These are phyloP conservation scores for Rhinogobio ventralis DNA, from an alignment of 2,797 vertebrate species.

Conservation along the genomic window DNA sequence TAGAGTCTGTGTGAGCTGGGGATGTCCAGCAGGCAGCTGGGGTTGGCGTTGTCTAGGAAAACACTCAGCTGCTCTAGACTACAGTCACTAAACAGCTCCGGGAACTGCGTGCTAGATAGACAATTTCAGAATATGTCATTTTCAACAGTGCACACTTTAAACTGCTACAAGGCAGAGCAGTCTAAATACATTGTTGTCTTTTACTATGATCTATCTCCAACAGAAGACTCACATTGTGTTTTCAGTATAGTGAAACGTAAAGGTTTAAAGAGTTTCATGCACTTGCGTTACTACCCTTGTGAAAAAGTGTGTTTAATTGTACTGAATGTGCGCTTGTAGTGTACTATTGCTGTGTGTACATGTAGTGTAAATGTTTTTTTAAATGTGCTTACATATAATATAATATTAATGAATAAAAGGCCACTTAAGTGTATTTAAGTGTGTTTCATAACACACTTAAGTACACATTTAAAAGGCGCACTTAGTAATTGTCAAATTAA, in stretches of 20 bases:
- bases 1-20: conserved; percentile 73
- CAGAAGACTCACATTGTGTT: not conserved
- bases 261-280: not conserved
- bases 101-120: conserved; percentile 77
- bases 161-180: not conserved
- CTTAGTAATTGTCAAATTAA: not conserved
- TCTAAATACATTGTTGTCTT: not conserved
- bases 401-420: not conserved
- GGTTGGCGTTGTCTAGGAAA: conserved; percentile 78
- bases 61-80: conserved; percentile 80
- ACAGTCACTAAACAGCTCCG: conserved; percentile 86
- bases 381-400: not conserved
- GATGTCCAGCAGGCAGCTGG: conserved; percentile 78
- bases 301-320: not conserved
- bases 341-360: not conserved
- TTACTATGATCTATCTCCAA: not conserved
- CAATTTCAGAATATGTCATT: not conserved
- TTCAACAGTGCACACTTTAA: not conserved
- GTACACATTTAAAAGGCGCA: not conserved
- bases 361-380: not conserved
- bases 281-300: not conserved
- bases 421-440: not conserved
- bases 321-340: not conserved
- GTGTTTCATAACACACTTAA: not conserved
- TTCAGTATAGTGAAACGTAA: not conserved